Conservation (phyloP, 2,888 invertebrate species). For the Phania funesta region DNA sequence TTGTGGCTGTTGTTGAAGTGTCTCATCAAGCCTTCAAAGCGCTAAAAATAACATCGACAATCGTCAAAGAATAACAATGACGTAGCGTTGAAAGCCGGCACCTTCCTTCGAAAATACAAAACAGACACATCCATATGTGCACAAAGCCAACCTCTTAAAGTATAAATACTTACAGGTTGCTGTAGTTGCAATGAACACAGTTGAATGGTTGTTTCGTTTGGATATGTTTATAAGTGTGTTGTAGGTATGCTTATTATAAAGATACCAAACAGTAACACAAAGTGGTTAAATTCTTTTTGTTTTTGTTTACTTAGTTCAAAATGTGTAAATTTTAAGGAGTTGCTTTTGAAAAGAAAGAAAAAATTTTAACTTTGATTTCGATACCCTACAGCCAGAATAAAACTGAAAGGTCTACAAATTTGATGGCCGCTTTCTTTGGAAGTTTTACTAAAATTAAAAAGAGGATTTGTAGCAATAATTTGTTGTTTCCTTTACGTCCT, state of each 20-base stretch:
- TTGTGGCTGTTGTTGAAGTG: slow-evolving; percentile 55
- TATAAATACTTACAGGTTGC: slow-evolving; percentile 52
- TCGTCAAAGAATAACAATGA: slow-evolving; percentile 67
- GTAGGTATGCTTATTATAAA: slow-evolving; percentile 59
- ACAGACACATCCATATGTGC: neutral
- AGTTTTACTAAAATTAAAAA: no score
- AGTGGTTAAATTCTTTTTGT: slow-evolving; percentile 8
- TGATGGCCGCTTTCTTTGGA: no score
- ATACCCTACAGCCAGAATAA: slow-evolving; percentile 30
- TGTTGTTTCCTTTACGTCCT: no score
- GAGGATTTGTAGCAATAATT: no score
- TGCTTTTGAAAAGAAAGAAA: neutral
- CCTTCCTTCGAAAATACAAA: slow-evolving; percentile 44
- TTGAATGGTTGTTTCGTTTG: no score
- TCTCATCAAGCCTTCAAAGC: slow-evolving; percentile 66
- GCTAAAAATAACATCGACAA: slow-evolving; percentile 67
- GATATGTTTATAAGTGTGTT: neutral
- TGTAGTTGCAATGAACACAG: slow-evolving; percentile 1
- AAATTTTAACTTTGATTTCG: neutral
- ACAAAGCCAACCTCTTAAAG: slow-evolving; percentile 17
- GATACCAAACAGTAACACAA: slow-evolving; percentile 51
- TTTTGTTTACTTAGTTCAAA: slow-evolving; percentile 32
- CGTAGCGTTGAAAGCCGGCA: slow-evolving; percentile 65
- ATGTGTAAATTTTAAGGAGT: slow-evolving; percentile 62
- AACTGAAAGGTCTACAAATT: no score